Base-by-base conservation (phyloP, 2,888 invertebrate species). In the Branchellion lobata region DNA sequence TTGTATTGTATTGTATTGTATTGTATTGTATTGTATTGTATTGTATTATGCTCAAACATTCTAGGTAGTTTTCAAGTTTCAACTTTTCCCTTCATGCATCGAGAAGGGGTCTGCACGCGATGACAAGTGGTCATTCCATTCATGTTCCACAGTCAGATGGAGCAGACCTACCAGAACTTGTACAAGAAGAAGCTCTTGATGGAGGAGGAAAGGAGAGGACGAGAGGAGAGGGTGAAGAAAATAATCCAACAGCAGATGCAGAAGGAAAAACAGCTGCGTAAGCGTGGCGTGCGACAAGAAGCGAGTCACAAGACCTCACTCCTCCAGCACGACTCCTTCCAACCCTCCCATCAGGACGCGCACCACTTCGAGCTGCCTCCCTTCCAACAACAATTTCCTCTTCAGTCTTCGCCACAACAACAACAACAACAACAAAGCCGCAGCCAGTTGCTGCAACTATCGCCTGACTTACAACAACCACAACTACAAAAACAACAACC, bases 161-260 rank as follows among this genome's bases (percentile, higher is more conserved):
- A 5, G 14, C 8, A 8, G n/a, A 57, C 61, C 3, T 57, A 57
- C 61, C 61, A 57, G 24, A 57, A n/a, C n/a, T n/a, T 57, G 61
- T 24, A 57, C 61, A 57, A 57, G 24, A 57, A 24, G 61, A 57
- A 57, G 24, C n/a, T 57, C 3, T 14, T 57, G 61, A 57, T 57
- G 61, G 61, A 57, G 61, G 61, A 57, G 21, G 61, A 57, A n/a
- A 57, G 61, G 61, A 57, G 21, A n/a, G 61, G 21, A n/a, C 21
- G 21, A n/a, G 61, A 57, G n/a, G 5, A 14, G 61, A 57, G 21
- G 61, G 61, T 57, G 24, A 57, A 57, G n/a, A 57, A 57, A n/a
- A 18, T 57, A n/a, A 57, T 57, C 5, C 61, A 57, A n/a, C 61
- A 57, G 24, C 61, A 57, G 24, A 24, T 57, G 8, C 3, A 14